A percentile compares a stretch with the other conserved stretches of the same genome.
phyloP scores from a whole-genome alignment of 1,140 invertebrate species.

The Propsilocerus akamusi region DNA sequence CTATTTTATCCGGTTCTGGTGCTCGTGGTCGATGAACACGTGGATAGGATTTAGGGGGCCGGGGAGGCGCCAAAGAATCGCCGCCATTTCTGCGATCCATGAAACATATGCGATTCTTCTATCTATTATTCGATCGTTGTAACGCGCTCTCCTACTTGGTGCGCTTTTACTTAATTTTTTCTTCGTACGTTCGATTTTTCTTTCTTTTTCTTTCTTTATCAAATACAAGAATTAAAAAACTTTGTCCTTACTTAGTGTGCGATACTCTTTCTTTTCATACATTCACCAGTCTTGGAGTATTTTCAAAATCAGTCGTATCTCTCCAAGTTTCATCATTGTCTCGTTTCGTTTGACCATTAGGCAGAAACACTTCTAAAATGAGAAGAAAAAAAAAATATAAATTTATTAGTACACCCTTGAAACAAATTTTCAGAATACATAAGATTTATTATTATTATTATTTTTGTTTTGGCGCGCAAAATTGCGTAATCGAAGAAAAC shows the following conservation, averaged over 20 bases:
- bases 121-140: slow-evolving; percentile 25
- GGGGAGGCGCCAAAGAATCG: slow-evolving; percentile 40
- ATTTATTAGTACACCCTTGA: no score
- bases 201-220: background rate
- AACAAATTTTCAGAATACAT: no score
- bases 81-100: slow-evolving; percentile 36
- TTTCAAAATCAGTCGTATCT: background rate
- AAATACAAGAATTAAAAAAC: no score
- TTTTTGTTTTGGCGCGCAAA: no score
- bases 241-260: no score
- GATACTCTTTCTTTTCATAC: no score
- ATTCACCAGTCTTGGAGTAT: background rate
- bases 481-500: no score
- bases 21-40: slow-evolving; percentile 36
- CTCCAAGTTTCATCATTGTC: background rate
- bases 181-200: background rate
- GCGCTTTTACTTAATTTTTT: slow-evolving; percentile 24
- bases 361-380: background rate
- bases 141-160: slow-evolving; percentile 32
- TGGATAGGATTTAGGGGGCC: slow-evolving; percentile 38
- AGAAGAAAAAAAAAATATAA: slow-evolving; percentile 1
- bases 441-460: no score
- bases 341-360: background rate
- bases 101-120: slow-evolving; percentile 24
- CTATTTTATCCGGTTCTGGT: slow-evolving; percentile 18